Percentiles rank a stretch among this genome's conserved stretches.
phyloP scores from a whole-genome alignment of 2,113 vertebrate genomes.

The Pygoscelis antarcticus region DNA sequence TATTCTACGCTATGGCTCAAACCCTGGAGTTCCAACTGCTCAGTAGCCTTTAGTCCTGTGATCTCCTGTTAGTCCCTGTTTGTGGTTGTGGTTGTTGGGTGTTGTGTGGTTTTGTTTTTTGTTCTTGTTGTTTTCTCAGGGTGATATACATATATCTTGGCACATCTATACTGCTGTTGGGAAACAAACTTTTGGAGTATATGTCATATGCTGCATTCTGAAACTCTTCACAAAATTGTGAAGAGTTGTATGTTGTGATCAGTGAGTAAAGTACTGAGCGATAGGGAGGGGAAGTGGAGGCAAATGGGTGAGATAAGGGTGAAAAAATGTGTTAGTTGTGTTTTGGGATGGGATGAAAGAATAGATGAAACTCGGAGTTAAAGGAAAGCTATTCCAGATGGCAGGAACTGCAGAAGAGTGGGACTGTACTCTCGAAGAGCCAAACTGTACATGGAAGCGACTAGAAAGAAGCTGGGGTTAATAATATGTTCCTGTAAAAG shows the following conservation, averaged over 20 bases:
- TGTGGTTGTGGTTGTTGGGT: not conserved
- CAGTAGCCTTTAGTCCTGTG: not conserved
- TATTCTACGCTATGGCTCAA: fast-evolving
- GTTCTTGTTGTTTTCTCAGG: not conserved
- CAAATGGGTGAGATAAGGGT: not conserved
- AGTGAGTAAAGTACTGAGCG: not conserved
- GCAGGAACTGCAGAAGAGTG: not conserved
- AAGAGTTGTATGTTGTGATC: not conserved
- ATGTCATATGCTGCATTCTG: not conserved
- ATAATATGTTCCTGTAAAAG: not conserved
- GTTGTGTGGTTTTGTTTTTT: not conserved
- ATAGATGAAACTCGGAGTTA: not conserved
- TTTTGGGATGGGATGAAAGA: not conserved
- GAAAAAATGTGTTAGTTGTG: not conserved
- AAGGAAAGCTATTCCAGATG: not conserved
- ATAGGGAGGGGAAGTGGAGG: not conserved
- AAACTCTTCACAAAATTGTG: not conserved
- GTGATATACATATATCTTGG: not conserved
- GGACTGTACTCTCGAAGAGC: not conserved
- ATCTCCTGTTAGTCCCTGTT: not conserved
- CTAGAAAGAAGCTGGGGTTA: not conserved
- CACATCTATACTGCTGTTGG: not conserved
- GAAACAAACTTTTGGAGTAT: not conserved
- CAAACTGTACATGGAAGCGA: not conserved
- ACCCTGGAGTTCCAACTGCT: not conserved